Percentiles rank a stretch among this genome's conserved stretches.
These are phyloP conservation scores for Camponotus fellah DNA, from an alignment of 2,888 invertebrate genomes.

Conservation along the genomic window DNA sequence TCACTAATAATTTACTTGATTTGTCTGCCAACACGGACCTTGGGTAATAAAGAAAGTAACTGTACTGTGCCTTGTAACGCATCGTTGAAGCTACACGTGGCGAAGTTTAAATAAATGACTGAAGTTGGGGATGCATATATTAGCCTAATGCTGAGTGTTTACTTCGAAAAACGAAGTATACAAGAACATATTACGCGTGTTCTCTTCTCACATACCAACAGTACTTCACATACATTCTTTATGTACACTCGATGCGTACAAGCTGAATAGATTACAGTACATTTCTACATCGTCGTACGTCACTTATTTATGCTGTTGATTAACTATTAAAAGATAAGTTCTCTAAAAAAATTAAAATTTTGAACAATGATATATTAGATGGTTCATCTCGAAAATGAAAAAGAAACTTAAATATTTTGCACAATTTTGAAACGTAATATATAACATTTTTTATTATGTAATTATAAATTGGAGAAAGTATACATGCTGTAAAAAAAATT, in stretches of 20 bases:
- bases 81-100: conserved; percentile 17
- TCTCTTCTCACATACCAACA: conserved; percentile 29
- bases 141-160: conserved; percentile 32
- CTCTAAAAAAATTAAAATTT: background rate
- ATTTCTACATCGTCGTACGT: conserved; percentile 17
- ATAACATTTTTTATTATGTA: no score
- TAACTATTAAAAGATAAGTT: background rate
- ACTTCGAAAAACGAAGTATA: conserved; percentile 27
- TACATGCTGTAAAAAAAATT: no score
- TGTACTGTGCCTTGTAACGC: conserved; percentile 21
- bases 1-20: background rate
- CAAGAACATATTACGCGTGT: conserved; percentile 23
- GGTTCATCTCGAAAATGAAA: background rate
- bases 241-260: conserved; percentile 29
- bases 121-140: conserved; percentile 24
- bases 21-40: background rate
- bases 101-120: conserved; percentile 18
- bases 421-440: background rate
- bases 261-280: conserved; percentile 33
- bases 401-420: background rate
- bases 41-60: conserved; percentile 4
- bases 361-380: background rate
- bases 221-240: conserved; percentile 17
- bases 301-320: background rate
- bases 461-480: no score